phyloP scores from a whole-genome alignment of 2,888 invertebrate species.

The Trichacis sp. region DNA sequence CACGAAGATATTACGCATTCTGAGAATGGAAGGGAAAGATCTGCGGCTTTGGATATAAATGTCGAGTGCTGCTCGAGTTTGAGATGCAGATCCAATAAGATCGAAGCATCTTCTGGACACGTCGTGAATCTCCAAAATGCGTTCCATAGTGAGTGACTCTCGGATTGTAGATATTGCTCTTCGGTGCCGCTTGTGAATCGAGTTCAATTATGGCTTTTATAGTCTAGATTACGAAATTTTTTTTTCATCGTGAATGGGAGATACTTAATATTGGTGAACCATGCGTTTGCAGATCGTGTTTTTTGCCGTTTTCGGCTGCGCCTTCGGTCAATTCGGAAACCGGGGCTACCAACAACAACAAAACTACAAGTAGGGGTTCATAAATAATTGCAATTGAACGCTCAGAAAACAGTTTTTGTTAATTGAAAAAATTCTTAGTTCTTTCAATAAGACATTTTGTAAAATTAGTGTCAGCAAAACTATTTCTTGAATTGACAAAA shows the following conservation, averaged over 20 bases:
- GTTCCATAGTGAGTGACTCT: conserved; percentile 63
- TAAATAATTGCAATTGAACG: no score
- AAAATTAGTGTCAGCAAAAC: no score
- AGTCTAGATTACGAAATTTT: conserved; percentile 12
- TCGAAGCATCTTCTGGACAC: conserved; percentile 53
- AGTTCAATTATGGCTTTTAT: not conserved
- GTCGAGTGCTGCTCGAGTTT: conserved; percentile 53
- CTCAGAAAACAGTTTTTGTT: no score
- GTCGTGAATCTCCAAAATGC: conserved; percentile 53
- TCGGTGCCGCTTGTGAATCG: not conserved
- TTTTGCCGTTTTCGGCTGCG: conserved; percentile 53
- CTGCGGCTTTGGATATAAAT: conserved; percentile 64
- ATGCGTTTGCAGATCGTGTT: conserved; percentile 56
- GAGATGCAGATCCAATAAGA: conserved; percentile 61
- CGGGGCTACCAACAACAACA: conserved; percentile 30
- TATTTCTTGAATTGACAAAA: no score
- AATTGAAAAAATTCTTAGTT: no score
- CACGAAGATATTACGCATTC: conserved; percentile 43
- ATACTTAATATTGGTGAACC: conserved; percentile 29
- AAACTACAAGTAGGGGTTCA: conserved; percentile 2
- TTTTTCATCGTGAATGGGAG: conserved; percentile 9
- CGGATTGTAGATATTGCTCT: not conserved
- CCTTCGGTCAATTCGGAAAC: conserved; percentile 54
- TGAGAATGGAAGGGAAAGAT: conserved; percentile 62
- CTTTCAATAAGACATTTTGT: no score